Percentiles rank a stretch among this genome's conserved stretches.
Conservation (phyloP, 2,888 invertebrate species). For the Synanthedon tipuliformis region DNA sequence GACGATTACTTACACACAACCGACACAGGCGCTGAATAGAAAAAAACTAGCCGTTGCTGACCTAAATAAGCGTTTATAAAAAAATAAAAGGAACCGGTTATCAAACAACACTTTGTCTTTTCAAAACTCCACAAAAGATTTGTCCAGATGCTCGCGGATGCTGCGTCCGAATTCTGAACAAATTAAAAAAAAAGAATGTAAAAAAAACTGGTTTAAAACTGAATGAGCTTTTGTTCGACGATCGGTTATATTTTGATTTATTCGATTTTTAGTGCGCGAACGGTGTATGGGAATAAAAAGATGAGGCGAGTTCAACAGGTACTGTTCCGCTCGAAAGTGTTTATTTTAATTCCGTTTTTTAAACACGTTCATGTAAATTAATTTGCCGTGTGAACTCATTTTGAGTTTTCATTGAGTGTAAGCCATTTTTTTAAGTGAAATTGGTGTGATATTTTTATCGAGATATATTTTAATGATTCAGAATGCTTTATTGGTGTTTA, state of each 20-base stretch:
- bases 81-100: slow-evolving; percentile 49
- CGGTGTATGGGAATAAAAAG: slow-evolving; percentile 54
- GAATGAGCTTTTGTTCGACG: slow-evolving; percentile 58
- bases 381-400: not conserved
- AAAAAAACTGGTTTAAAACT: slow-evolving; percentile 54
- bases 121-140: slow-evolving; percentile 44
- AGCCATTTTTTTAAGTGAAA: not conserved
- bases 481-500: no score
- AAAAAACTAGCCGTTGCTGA: slow-evolving; percentile 49
- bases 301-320: slow-evolving; percentile 59
- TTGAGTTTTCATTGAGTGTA: not conserved
- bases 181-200: slow-evolving; percentile 23
- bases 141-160: slow-evolving; percentile 60
- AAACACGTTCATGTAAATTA: not conserved
- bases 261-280: slow-evolving; percentile 61
- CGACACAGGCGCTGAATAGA: slow-evolving; percentile 22
- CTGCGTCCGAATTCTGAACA: slow-evolving; percentile 40
- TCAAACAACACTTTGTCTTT: slow-evolving; percentile 47
- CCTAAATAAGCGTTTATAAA: slow-evolving; percentile 39
- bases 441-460: not conserved
- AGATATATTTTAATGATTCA: no score
- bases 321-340: slow-evolving; percentile 31
- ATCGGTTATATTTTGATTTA: slow-evolving; percentile 68
- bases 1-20: slow-evolving; percentile 7
- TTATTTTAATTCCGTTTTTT: not conserved